Conservation (phyloP, 2,113 vertebrate species). For the Cheirogaleus medius region DNA sequence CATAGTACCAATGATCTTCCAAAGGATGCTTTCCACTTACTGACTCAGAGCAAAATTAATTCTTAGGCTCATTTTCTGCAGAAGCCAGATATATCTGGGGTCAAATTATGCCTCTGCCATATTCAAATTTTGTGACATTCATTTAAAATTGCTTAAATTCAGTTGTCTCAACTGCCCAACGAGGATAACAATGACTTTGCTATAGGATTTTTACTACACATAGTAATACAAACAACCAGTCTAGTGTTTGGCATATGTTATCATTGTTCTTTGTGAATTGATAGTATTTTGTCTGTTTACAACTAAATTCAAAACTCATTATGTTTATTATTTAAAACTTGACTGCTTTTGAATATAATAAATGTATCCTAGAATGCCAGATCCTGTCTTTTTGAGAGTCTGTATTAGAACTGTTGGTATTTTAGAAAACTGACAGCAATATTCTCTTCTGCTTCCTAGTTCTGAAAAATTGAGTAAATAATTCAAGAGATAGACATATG, state of each 20-base stretch:
- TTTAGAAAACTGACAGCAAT: background rate
- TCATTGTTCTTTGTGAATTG: background rate
- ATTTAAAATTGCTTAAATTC: background rate
- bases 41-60: background rate
- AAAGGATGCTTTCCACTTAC: background rate
- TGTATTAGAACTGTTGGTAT: background rate
- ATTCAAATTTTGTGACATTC: background rate
- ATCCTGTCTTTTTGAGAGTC: background rate
- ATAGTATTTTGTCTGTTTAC: background rate
- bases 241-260: background rate
- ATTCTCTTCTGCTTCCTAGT: background rate
- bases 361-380: background rate
- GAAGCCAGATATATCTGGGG: background rate
- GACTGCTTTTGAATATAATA: background rate
- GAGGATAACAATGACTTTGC: background rate
- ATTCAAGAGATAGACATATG: background rate
- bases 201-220: background rate
- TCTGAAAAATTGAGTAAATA: background rate
- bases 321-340: background rate
- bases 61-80: constrained; percentile 1
- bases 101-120: background rate
- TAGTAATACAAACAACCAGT: background rate
- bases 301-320: background rate
- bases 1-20: background rate
- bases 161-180: background rate